These are phyloP conservation scores for Passer montanus DNA, from an alignment of 2,113 vertebrate genomes.

Conservation along the genomic window DNA sequence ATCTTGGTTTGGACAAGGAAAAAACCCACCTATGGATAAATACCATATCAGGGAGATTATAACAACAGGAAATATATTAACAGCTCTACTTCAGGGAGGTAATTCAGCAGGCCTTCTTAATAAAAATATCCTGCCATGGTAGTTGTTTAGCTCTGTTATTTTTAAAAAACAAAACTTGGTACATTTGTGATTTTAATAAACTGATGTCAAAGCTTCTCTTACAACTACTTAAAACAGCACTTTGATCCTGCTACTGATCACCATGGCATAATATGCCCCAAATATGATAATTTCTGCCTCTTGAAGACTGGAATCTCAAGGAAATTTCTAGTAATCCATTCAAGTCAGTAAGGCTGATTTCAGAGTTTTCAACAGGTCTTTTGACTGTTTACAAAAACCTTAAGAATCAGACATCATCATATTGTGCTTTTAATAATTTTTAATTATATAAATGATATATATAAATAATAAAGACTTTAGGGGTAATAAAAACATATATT, in stretches of 20 bases:
- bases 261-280: neutral
- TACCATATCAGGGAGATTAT: neutral
- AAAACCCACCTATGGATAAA: neutral
- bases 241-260: neutral
- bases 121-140: neutral
- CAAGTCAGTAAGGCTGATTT: neutral
- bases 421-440: neutral
- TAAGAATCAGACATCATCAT: neutral
- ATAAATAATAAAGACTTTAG: neutral
- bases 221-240: neutral
- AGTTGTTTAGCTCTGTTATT: neutral
- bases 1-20: neutral
- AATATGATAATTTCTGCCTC: neutral
- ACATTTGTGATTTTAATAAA: neutral
- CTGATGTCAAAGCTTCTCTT: neutral
- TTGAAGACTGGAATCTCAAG: neutral
- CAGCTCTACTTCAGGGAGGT: neutral
- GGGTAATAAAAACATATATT: neutral
- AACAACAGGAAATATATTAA: slow-evolving; percentile 29
- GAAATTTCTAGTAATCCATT: neutral
- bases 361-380: neutral
- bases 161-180: neutral
- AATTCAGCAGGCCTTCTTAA: neutral
- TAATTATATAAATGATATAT: too few species aligned
- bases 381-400: neutral